These are phyloP conservation scores for Lampris incognitus DNA, from an alignment of 2,113 vertebrate species.

Conservation along the genomic window DNA sequence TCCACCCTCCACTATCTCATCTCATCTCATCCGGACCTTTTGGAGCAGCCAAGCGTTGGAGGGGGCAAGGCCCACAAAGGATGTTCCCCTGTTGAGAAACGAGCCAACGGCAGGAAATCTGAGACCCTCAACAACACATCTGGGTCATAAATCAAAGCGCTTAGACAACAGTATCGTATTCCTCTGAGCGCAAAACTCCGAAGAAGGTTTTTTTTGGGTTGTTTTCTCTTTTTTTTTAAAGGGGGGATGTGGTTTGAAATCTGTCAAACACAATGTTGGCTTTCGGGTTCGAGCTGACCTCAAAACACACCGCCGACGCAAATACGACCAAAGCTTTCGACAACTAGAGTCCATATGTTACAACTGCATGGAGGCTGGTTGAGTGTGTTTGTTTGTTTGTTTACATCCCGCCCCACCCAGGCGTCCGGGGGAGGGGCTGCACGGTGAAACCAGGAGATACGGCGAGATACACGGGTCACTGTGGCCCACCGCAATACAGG, in stretches of 20 bases:
- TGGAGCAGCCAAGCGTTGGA: constrained; percentile 39
- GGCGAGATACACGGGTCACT: constrained; percentile 50
- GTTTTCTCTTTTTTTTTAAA: too few relatives aligned
- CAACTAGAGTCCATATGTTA: constrained; percentile 4
- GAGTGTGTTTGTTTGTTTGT: neutral
- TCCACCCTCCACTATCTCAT: constrained; percentile 6
- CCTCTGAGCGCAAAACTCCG: constrained; percentile 27
- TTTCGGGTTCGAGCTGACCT: neutral
- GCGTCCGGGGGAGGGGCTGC: constrained; percentile 13
- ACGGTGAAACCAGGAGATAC: constrained; percentile 26
- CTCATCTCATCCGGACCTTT: constrained; percentile 51
- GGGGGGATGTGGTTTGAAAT: too few relatives aligned
- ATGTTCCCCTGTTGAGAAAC: constrained; percentile 56
- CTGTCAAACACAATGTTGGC: too few relatives aligned
- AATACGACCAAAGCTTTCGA: constrained; percentile 17
- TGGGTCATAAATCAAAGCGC: constrained; percentile 62
- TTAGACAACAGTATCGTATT: constrained; percentile 45
- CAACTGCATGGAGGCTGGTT: constrained; percentile 40
- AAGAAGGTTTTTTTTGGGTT: neutral
- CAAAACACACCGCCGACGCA: constrained; percentile 17
- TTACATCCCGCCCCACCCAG: too few relatives aligned
- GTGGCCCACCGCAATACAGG: constrained; percentile 49
- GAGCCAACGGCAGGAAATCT: constrained; percentile 51
- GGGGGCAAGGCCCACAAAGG: constrained; percentile 51
- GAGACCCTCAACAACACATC: constrained; percentile 55